A percentile compares a stretch with the other conserved stretches of the same genome.
phyloP scores from a whole-genome alignment of 2,113 vertebrate species.

The Amphiprion percula region DNA sequence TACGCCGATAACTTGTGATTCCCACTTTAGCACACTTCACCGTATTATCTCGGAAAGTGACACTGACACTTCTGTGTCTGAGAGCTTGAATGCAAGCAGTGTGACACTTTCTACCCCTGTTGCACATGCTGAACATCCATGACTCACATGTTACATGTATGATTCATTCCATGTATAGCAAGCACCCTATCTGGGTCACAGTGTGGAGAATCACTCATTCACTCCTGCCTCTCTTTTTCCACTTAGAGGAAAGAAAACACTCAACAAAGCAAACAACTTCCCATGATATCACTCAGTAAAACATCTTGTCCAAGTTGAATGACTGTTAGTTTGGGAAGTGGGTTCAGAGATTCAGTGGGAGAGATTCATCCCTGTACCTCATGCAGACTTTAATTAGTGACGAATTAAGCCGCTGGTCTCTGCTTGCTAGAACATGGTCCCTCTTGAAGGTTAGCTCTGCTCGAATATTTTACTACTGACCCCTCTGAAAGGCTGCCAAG shows the following conservation, averaged over 20 bases:
- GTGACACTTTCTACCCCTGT: slow-evolving; percentile 9
- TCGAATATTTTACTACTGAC: slow-evolving; percentile 83
- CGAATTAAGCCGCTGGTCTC: slow-evolving; percentile 78
- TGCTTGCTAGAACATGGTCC: slow-evolving; percentile 54
- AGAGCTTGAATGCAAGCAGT: slow-evolving; percentile 3
- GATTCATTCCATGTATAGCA: slow-evolving; percentile 34
- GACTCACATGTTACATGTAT: slow-evolving; percentile 49
- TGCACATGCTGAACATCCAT: slow-evolving; percentile 26
- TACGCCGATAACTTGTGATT: slow-evolving; percentile 27
- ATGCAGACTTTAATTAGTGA: slow-evolving; percentile 80
- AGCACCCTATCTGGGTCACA: slow-evolving; percentile 63
- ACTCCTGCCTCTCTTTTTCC: slow-evolving; percentile 15
- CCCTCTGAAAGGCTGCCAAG: slow-evolving; percentile 83
- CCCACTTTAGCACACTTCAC: slow-evolving; percentile 20
- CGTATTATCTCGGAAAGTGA: slow-evolving; percentile 2
- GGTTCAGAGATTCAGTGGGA: slow-evolving; percentile 65
- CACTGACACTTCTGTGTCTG: not conserved
- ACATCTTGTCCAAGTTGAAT: slow-evolving; percentile 76
- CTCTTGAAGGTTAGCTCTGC: slow-evolving; percentile 73
- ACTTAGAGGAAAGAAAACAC: slow-evolving; percentile 48
- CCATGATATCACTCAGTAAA: slow-evolving; percentile 59
- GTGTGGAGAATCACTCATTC: slow-evolving; percentile 17
- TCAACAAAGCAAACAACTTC: slow-evolving; percentile 52
- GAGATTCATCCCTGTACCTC: slow-evolving; percentile 69
- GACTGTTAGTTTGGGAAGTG: slow-evolving; percentile 61